Evolutionary conservation across 1,140 invertebrate genomes (phyloP).

Genomic region (Sycophila sp.): DNA sequence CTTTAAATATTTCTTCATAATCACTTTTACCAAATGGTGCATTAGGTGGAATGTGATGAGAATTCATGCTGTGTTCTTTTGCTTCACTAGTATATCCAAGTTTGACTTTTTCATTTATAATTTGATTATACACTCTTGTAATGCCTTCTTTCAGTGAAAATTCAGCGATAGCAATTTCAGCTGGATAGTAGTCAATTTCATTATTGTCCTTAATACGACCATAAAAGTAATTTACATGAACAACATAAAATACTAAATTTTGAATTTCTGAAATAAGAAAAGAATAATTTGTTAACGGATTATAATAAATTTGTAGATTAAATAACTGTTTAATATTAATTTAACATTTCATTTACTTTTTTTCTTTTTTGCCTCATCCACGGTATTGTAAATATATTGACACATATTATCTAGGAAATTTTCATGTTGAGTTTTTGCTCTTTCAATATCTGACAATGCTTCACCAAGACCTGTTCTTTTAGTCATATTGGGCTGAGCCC

Average conservation of each 20-base stretch:
- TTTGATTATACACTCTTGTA: conserved; percentile 62
- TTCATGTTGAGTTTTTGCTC: conserved; percentile 5
- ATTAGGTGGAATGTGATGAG: conserved; percentile 65
- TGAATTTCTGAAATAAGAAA: conserved; percentile 41
- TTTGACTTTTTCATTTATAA: conserved; percentile 65
- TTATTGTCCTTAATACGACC: conserved; percentile 40
- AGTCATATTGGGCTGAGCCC: neutral
- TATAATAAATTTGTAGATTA: conserved; percentile 1
- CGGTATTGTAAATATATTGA: conserved; percentile 39
- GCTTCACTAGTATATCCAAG: conserved; percentile 67
- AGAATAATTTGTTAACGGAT: conserved; percentile 4
- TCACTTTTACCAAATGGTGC: conserved; percentile 46
- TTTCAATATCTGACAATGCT: conserved; percentile 33
- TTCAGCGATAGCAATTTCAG: conserved; percentile 56
- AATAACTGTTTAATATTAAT: neutral
- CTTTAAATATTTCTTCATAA: conserved; percentile 49
- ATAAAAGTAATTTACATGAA: conserved; percentile 64
- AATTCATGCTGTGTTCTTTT: conserved; percentile 58
- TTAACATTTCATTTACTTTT: conserved; percentile 36
- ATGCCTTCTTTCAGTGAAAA: conserved; percentile 69
- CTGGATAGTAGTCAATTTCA: conserved; percentile 54
- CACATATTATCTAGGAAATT: conserved; percentile 46
- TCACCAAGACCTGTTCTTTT: conserved; percentile 49
- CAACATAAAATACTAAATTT: conserved; percentile 54
- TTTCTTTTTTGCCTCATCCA: conserved; percentile 25